Base-by-base conservation (phyloP, 2,888 invertebrate genomes). In the Philaethria dido region DNA sequence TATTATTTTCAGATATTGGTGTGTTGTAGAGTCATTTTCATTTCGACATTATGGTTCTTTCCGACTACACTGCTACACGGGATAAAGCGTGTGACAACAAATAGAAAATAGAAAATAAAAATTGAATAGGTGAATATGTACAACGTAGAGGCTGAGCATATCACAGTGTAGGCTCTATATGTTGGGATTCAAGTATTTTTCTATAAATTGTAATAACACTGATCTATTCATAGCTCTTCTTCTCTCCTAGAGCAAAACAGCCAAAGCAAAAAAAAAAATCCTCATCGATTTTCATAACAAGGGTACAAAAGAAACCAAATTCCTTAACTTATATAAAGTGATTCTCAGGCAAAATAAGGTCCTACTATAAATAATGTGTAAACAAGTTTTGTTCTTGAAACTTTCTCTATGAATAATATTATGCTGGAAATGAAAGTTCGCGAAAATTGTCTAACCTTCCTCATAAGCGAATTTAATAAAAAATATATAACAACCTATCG, bases 401-500 rank as follows among this genome's bases (percentile, higher is more conserved):
- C 65, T 70, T 72, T 69, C 69, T 55, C 72, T 69, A 72, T 72
- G 73, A 73, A 72, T 73, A 72, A 67, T 64, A 72, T 72, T 72
- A 73, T 50, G 63, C 39, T 47, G 20, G 62, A n/a, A n/a, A 54
- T 33, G 61, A 45, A 61, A 64, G 57, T 68, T 22, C 16, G 65
- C 39, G 52, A 68, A 72, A 70, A 69, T 61, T 72, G 70, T 69
- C 71, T 64, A 54, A 18, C 61, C 44, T 69, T 69, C 22, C 57
- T 64, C 33, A 47, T 64, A 66, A 64, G 42, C 45, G 59, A 62
- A 64, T 64, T 66, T 69, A 50, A 68, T 66, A 69, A 69, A 66
- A 70, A 70, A 62, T 42, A 48, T 16, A 52, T 52, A 36, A 71
- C 74, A 76, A 77, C 75, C 77, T 76, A 78, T 78, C 77, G 74